Evolutionary conservation across 2,113 vertebrate genomes (phyloP).

Genomic region (Solenodon paradoxus): DNA sequence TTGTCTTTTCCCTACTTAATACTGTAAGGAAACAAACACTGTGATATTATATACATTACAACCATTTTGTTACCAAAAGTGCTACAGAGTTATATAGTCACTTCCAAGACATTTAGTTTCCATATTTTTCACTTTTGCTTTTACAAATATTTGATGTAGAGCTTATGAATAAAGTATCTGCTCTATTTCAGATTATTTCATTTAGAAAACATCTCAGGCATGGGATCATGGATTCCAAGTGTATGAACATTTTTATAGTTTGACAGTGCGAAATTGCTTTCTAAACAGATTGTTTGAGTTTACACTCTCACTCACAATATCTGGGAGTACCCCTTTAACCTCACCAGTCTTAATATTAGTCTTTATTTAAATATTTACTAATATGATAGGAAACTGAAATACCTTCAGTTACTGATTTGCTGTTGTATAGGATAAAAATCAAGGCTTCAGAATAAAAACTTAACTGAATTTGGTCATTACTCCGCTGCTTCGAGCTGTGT

Average conservation of each 20-base stretch:
- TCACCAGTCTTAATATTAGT: slow-evolving; percentile 26
- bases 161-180: slow-evolving; percentile 29
- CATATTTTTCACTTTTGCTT: not conserved
- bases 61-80: slow-evolving; percentile 30
- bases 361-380: slow-evolving; percentile 56
- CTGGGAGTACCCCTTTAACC: slow-evolving; percentile 38
- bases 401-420: not conserved
- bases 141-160: not conserved
- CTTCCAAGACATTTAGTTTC: not conserved
- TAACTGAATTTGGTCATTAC: not conserved
- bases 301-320: not conserved
- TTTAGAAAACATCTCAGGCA: slow-evolving; percentile 42
- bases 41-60: not conserved
- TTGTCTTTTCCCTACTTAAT: not conserved
- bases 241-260: not conserved
- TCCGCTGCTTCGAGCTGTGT: not conserved
- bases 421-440: not conserved
- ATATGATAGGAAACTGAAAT: slow-evolving; percentile 14
- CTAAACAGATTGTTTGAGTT: slow-evolving; percentile 42
- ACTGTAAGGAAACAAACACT: not conserved
- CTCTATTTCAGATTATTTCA: slow-evolving; percentile 36
- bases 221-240: not conserved
- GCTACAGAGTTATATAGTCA: not conserved
- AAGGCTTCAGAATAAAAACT: not conserved
- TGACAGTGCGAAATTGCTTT: slow-evolving; percentile 34